These are phyloP conservation scores for Phymastichus coffea DNA, from an alignment of 1,140 invertebrate genomes.

Conservation along the genomic window DNA sequence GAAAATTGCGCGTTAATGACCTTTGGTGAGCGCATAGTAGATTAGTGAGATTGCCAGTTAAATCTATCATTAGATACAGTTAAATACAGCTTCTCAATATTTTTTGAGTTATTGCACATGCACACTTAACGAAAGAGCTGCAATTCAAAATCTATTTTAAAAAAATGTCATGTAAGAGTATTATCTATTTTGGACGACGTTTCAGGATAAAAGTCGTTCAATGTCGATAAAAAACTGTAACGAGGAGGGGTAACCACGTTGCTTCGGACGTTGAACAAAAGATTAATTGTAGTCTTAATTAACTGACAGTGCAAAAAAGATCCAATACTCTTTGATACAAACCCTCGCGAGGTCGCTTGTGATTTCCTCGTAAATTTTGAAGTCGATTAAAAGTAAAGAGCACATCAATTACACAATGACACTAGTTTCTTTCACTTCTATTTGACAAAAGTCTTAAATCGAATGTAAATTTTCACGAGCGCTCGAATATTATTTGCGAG, in stretches of 20 bases:
- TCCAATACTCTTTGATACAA: background rate
- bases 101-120: too few relatives aligned
- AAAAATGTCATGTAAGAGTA: too few relatives aligned
- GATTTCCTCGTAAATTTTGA: background rate
- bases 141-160: too few relatives aligned
- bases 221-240: conserved; percentile 11
- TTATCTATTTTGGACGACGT: too few relatives aligned
- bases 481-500: too few relatives aligned
- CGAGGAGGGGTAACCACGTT: background rate
- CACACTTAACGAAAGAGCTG: too few relatives aligned
- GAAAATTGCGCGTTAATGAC: background rate
- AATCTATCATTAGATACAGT: too few relatives aligned
- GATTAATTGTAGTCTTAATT: conserved; percentile 5
- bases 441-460: too few relatives aligned
- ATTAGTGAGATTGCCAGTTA: too few relatives aligned
- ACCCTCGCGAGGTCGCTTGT: background rate
- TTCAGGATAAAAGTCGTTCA: background rate
- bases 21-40: too few relatives aligned
- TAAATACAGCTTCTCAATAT: too few relatives aligned
- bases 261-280: conserved; percentile 7
- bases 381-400: background rate
- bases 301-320: background rate
- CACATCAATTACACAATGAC: background rate
- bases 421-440: background rate
- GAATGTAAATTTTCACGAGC: too few relatives aligned